phyloP scores from a whole-genome alignment of 2,113 vertebrate genomes.

The Catharus bicknelli region DNA sequence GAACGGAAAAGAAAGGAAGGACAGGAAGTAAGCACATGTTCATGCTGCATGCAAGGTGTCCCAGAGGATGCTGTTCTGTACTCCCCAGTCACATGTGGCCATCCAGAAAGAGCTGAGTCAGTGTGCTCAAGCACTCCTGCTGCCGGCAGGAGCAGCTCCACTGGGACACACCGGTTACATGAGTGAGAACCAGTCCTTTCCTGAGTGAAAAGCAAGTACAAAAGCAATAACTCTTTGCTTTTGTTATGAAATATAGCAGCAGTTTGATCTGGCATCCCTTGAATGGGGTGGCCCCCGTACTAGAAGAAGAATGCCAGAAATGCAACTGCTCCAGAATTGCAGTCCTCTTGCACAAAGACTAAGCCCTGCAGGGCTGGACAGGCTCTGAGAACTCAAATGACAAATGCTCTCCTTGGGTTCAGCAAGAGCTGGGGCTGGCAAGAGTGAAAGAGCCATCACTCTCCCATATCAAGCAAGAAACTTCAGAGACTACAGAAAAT shows the following conservation, averaged over 20 bases:
- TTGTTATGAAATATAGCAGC: background rate
- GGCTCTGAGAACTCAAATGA: background rate
- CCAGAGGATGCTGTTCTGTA: background rate
- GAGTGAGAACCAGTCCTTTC: background rate
- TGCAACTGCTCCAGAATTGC: background rate
- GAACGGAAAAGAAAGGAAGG: background rate
- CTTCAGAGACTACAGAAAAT: background rate
- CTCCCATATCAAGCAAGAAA: background rate
- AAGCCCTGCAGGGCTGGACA: background rate
- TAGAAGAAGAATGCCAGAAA: constrained; percentile 21
- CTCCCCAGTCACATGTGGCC: background rate
- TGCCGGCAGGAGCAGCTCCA: background rate
- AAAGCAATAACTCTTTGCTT: background rate
- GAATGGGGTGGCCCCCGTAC: background rate
- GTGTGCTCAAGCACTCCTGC: background rate
- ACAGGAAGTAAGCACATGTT: background rate
- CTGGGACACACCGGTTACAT: rapidly evolving
- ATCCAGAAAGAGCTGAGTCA: constrained; percentile 28
- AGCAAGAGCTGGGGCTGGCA: background rate
- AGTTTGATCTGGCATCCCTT: background rate
- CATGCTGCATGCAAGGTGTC: background rate
- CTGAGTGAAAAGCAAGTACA: background rate
- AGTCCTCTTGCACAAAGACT: background rate
- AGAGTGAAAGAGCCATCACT: background rate
- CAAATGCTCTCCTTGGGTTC: background rate